These are phyloP conservation scores for Eremobia ochroleuca DNA, from an alignment of 2,888 invertebrate genomes.

Conservation along the genomic window DNA sequence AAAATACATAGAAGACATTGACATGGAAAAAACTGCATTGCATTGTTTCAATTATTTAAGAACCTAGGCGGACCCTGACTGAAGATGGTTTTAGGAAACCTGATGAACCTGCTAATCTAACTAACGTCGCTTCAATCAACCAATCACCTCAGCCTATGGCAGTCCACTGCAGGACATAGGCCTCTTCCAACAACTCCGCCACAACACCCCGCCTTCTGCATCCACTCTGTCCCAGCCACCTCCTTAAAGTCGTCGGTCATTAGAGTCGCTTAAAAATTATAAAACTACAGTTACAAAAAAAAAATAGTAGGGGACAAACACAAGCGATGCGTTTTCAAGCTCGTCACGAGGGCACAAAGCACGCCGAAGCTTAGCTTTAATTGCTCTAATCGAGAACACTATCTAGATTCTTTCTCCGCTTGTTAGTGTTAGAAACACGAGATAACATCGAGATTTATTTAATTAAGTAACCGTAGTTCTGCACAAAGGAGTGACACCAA, in stretches of 20 bases:
- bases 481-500: constrained; percentile 55
- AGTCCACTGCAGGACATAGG: neutral
- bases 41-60: neutral
- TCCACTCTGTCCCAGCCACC: neutral
- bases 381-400: constrained; percentile 82
- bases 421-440: constrained; percentile 76
- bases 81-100: neutral
- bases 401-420: constrained; percentile 83
- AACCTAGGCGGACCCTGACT: neutral
- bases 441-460: constrained; percentile 79
- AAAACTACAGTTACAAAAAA: neutral
- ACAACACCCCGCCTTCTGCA: neutral
- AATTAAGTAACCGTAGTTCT: constrained; percentile 72
- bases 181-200: no score
- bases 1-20: no score
- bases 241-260: neutral
- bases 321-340: constrained; percentile 69
- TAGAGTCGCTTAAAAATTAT: neutral
- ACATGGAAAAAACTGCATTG: neutral
- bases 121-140: no score
- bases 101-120: neutral
- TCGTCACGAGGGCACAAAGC: constrained; percentile 78
- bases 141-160: neutral
- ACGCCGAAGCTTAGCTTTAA: constrained; percentile 77
- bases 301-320: constrained; percentile 49